Evolutionary conservation across 2,888 invertebrate species (phyloP).

Genomic region (Willowsia nigromaculata): DNA sequence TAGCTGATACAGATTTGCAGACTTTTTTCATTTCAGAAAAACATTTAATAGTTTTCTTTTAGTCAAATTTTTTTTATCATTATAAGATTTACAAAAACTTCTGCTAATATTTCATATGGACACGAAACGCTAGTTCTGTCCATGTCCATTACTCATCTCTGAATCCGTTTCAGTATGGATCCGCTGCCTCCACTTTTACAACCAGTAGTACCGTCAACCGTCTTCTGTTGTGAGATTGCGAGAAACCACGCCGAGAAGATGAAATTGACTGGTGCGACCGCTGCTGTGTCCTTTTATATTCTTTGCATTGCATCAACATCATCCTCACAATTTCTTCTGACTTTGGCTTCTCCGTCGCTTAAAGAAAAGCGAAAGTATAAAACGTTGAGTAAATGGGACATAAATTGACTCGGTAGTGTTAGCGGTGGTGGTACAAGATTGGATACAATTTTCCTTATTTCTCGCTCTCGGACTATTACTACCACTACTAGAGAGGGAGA

Average conservation of each 20-base stretch:
- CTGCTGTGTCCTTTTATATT: neutral
- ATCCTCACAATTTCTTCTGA: neutral
- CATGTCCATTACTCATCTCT: too few relatives aligned
- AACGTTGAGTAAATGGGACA: conserved; percentile 57
- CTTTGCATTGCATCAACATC: neutral
- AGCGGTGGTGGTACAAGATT: neutral
- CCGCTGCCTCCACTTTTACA: too few relatives aligned
- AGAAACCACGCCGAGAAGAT: neutral
- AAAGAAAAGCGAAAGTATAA: neutral
- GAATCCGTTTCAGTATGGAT: too few relatives aligned
- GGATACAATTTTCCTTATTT: conserved; percentile 9
- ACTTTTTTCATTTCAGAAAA: too few relatives aligned
- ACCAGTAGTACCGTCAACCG: too few relatives aligned
- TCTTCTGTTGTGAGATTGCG: too few relatives aligned
- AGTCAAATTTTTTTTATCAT: too few relatives aligned
- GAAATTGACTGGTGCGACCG: neutral
- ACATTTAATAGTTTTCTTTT: too few relatives aligned
- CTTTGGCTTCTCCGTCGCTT: neutral
- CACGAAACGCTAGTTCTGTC: too few relatives aligned
- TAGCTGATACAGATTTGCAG: too few relatives aligned
- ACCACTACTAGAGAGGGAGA: neutral
- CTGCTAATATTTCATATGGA: too few relatives aligned
- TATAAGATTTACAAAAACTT: too few relatives aligned
- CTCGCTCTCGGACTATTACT: conserved; percentile 16
- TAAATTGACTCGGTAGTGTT: conserved; percentile 55